A percentile compares a stretch with the other conserved stretches of the same genome.
Conservation (phyloP, 2,113 vertebrate species). For the Nesospiza acunhae region DNA sequence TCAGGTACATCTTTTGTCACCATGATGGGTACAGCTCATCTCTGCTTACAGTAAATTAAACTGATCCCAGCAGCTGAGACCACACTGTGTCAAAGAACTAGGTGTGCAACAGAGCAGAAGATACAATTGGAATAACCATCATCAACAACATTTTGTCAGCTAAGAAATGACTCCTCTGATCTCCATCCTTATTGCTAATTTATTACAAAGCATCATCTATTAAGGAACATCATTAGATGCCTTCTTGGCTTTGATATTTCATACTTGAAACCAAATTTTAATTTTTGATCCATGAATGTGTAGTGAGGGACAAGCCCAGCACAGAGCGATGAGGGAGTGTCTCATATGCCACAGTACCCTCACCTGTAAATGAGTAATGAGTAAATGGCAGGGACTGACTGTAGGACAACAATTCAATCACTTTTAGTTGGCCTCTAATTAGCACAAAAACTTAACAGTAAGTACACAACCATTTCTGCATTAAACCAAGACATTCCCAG, state of each 20-base stretch:
- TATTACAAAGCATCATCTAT: slow-evolving; percentile 46
- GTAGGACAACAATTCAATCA: not conserved
- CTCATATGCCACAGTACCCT: not conserved
- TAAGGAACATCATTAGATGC: slow-evolving; percentile 49
- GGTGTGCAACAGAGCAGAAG: slow-evolving; percentile 65
- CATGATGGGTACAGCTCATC: slow-evolving; percentile 27
- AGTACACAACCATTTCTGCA: not conserved
- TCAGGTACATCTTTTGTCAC: slow-evolving; percentile 45
- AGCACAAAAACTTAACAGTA: not conserved
- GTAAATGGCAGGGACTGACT: not conserved
- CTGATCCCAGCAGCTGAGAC: slow-evolving; percentile 38
- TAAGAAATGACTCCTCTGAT: slow-evolving; percentile 61
- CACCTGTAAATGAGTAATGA: not conserved
- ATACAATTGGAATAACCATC: slow-evolving; percentile 45
- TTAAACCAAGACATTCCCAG: not conserved
- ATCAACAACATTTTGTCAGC: slow-evolving; percentile 37
- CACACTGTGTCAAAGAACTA: slow-evolving; percentile 35
- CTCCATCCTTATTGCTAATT: slow-evolving; percentile 32
- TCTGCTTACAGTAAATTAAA: slow-evolving; percentile 50
- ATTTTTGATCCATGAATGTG: slow-evolving; percentile 41
- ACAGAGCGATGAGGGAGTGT: not conserved
- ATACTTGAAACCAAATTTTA: slow-evolving; percentile 50
- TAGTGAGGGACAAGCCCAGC: not conserved
- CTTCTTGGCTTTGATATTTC: slow-evolving; percentile 51
- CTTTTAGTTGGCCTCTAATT: slow-evolving; percentile 14